Conservation (phyloP, 2,113 vertebrate genomes). For the Nyctereutes procyonoides region DNA sequence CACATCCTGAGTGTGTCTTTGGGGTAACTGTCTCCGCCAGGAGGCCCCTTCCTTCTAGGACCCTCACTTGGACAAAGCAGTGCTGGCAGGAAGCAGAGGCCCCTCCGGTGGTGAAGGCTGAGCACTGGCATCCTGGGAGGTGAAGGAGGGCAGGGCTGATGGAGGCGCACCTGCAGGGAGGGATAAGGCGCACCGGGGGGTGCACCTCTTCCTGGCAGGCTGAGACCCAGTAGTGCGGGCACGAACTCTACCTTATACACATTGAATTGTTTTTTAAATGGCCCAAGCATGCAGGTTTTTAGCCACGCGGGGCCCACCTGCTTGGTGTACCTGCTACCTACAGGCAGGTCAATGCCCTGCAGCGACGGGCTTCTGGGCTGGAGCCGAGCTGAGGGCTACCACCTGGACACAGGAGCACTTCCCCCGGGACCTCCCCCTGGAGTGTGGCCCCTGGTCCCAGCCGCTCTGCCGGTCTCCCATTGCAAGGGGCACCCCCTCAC, state of each 20-base stretch:
- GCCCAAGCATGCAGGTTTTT: no score
- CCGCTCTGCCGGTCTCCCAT: neutral
- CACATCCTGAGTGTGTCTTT: accelerated
- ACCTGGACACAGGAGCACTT: neutral
- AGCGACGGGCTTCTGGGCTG: accelerated
- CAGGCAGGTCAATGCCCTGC: accelerated
- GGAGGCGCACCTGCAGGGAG: neutral
- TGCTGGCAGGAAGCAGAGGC: neutral
- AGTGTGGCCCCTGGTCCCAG: neutral
- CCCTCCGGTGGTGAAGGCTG: accelerated
- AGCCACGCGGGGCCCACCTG: neutral
- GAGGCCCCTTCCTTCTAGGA: neutral
- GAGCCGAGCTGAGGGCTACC: neutral
- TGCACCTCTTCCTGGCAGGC: neutral
- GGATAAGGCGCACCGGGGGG: neutral
- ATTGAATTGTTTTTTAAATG: neutral
- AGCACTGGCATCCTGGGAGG: neutral
- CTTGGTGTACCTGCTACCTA: no score
- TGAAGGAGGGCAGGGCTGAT: accelerated
- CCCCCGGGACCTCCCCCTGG: neutral
- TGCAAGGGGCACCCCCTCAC: neutral
- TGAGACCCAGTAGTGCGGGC: neutral
- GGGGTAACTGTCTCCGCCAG: neutral
- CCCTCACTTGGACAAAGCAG: neutral
- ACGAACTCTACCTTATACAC: neutral